Base-by-base conservation (phyloP, 2,888 invertebrate genomes). In the Lymantria dispar region DNA sequence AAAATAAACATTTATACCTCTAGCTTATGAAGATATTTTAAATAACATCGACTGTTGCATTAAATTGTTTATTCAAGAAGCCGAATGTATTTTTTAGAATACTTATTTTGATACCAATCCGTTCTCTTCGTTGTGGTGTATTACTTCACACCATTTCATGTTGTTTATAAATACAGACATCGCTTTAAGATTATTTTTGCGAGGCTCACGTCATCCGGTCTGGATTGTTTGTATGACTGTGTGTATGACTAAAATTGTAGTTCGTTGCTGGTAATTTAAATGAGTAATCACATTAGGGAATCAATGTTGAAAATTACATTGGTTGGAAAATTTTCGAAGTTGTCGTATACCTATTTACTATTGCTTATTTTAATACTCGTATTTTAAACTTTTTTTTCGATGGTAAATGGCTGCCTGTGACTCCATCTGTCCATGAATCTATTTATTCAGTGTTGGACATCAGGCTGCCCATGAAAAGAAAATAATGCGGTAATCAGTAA, bases 201-300 rank as follows among this genome's bases (percentile, higher is more conserved):
- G 70, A 78, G 73, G 73, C 82, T 80, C 78, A 80, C 87, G 87
- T 87, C 87, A 87, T 83, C 76, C 72, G 69, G 72, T 64, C 77
- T 64, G 72, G 70, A 76, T 80, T 77, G 78, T 77, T 78, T 75
- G 80, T 73, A 82, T 86, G 84, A 85, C 79, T 85, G 70, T 68
- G 54, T 72, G 77, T 76, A 83, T 87, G 87, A 87, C 83, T 87
- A 85, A 83, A 85, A 78, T 71, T 70, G 73, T 77, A 81, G 72
- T 72, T 74, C 70, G 74, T 73, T 73, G 59, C 72, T 60, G 60
- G 67, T 64, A 64, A 64, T 62, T 69, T 60, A 56, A 66, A 60
- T 86, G 84, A 86, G 76, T 85, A 84, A 85, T 70, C 64, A 63
- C 47, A 75, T 73, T 67, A 48, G 58, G 52, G 62, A 70, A 70